A percentile compares a stretch with the other conserved stretches of the same genome.
phyloP scores from a whole-genome alignment of 2,888 invertebrate species.

The Sinopyrophorus schimmeli region DNA sequence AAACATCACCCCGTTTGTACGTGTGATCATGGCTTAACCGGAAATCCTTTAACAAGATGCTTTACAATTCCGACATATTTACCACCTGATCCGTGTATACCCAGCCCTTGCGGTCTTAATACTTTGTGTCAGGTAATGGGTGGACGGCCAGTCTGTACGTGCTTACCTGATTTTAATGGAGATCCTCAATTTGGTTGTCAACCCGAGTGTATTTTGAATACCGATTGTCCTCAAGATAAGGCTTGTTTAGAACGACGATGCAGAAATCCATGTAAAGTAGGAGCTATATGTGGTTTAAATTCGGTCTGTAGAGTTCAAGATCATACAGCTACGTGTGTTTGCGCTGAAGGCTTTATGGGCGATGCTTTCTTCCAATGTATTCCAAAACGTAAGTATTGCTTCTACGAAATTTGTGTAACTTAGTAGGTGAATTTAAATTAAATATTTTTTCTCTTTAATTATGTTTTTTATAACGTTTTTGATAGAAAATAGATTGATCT shows the following conservation, averaged over 20 bases:
- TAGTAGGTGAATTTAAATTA: no score
- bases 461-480: no score
- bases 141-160: conserved; percentile 75
- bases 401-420: no score
- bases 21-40: conserved; percentile 71
- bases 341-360: conserved; percentile 76
- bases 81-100: conserved; percentile 70
- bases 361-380: conserved; percentile 79
- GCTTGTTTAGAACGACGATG: conserved; percentile 78
- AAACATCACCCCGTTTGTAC: conserved; percentile 80
- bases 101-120: conserved; percentile 77
- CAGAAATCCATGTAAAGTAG: conserved; percentile 70
- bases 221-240: conserved; percentile 74
- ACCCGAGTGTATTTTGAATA: conserved; percentile 81
- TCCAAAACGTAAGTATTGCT: conserved; percentile 55
- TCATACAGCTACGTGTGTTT: conserved; percentile 82
- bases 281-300: conserved; percentile 76
- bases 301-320: conserved; percentile 79
- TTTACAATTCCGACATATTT: conserved; percentile 59
- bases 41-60: conserved; percentile 79
- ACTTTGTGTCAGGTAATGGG: conserved; percentile 74
- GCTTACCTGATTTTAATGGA: conserved; percentile 74
- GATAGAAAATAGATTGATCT: no score
- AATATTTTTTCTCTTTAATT: no score
- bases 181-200: conserved; percentile 77